Evolutionary conservation across 2,888 invertebrate genomes (phyloP).

Genomic region (Xanthia togata): DNA sequence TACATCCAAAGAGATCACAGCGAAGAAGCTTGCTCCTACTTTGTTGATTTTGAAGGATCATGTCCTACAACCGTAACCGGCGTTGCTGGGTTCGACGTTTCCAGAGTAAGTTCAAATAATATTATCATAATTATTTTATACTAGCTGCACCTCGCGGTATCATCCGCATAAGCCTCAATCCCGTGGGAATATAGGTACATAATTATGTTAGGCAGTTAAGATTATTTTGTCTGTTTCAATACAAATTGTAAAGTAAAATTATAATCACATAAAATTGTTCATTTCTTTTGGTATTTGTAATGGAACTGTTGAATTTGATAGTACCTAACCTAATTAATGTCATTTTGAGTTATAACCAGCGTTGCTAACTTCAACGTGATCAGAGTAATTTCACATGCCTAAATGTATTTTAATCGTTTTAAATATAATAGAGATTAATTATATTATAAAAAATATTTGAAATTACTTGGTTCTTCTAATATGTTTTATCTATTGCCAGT

Average conservation of each 20-base stretch:
- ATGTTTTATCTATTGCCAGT: constrained; percentile 17
- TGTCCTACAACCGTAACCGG: constrained; percentile 76
- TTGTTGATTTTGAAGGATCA: constrained; percentile 74
- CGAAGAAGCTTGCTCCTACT: constrained; percentile 1
- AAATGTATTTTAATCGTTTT: not conserved
- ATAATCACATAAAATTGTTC: not conserved
- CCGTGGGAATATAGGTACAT: too few species aligned
- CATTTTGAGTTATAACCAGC: not conserved
- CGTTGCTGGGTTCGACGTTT: constrained; percentile 73
- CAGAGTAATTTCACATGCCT: constrained; percentile 8
- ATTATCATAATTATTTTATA: not conserved
- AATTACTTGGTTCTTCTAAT: not conserved
- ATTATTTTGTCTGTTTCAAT: not conserved
- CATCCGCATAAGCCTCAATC: too few species aligned
- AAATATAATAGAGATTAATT: too few species aligned
- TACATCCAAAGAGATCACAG: constrained; percentile 9
- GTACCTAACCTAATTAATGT: too few species aligned
- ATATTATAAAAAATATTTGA: not conserved
- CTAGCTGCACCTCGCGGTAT: too few species aligned
- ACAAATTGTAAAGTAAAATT: not conserved
- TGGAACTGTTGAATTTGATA: not conserved
- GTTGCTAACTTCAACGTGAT: not conserved
- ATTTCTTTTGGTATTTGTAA: not conserved
- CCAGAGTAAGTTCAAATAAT: constrained; percentile 12
- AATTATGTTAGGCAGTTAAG: too few species aligned